Base-by-base conservation (phyloP, 2,113 vertebrate genomes). In the Meles meles region DNA sequence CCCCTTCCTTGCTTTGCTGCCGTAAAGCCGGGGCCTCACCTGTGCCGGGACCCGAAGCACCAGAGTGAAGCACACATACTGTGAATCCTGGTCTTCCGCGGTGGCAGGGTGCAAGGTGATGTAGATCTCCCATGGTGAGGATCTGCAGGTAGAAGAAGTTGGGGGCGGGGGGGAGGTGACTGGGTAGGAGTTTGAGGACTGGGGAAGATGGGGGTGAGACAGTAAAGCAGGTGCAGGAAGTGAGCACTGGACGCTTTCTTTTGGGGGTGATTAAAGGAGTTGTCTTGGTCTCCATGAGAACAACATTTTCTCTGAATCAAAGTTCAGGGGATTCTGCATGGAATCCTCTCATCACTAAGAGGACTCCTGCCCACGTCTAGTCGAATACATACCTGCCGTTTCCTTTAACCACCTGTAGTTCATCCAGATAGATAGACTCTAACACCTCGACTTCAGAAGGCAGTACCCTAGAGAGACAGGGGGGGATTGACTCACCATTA, bases 361-460 rank as follows among this genome's bases (percentile, higher is more conserved):
- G 80, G 82, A 88, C 25, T 89, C 80, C 76, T 72, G 69, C 42
- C 44, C 72, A 49, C 76, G 97, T 39, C 49, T 76, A 59, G 55
- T 9, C 47, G 80, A 76, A 95, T 97, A 97, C 97, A 93, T 98
- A 99, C 99, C 99, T 99, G 92, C 98, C 98, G 8, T 98, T 95
- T 90, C 97, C 99, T 97, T 98, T 98, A 88, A 93, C 93, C 92
- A 99, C 99, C 65, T 98, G 98, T 97, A 99, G 98, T 86, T 99
- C 99, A 63, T 99, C 99, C 98, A 99, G 98, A 93, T 99, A 99
- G 98, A 99, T 99, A 85, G 99, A 99, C 98, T 99, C 99, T 96
- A 99, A 98, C 82, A 99, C 99, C 98, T 99, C 99, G 76, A 99
- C 99, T 97, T 99, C 99, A 95, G 99, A 99, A 97, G 96, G 98